These are phyloP conservation scores for Netelia melanura DNA, from an alignment of 2,888 invertebrate genomes.

Conservation along the genomic window DNA sequence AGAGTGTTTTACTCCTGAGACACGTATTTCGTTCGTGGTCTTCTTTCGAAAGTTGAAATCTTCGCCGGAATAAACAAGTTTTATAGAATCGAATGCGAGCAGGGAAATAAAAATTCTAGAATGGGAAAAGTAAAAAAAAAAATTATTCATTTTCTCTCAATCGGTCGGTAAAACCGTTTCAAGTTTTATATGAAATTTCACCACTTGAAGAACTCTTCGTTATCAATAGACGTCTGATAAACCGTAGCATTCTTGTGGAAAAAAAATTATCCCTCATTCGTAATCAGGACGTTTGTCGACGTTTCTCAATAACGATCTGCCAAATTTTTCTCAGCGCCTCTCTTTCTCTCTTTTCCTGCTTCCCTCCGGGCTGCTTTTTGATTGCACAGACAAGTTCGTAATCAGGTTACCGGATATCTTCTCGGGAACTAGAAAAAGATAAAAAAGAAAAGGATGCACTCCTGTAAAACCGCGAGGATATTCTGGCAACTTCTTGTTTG, in stretches of 20 bases:
- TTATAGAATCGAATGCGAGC: too few species aligned
- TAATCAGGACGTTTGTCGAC: slow-evolving; percentile 58
- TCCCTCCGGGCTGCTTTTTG: slow-evolving; percentile 29
- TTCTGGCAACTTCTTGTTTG: slow-evolving; percentile 36
- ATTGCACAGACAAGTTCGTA: slow-evolving; percentile 58
- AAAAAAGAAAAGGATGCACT: slow-evolving; percentile 3
- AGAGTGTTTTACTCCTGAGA: too few species aligned
- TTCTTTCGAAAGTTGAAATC: too few species aligned
- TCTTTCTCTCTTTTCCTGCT: neutral
- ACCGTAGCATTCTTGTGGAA: neutral
- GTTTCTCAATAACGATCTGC: slow-evolving; percentile 23
- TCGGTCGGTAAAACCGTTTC: neutral
- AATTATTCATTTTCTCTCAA: too few species aligned
- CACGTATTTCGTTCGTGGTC: too few species aligned
- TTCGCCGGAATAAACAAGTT: too few species aligned
- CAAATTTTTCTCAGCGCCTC: slow-evolving; percentile 29
- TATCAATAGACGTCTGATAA: neutral
- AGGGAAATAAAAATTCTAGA: too few species aligned
- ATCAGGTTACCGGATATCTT: slow-evolving; percentile 66
- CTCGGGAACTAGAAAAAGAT: neutral
- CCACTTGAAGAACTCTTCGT: neutral
- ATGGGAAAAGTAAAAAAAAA: too few species aligned
- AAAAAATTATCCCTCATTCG: slow-evolving; percentile 45
- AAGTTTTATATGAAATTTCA: neutral
- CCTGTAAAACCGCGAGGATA: slow-evolving; percentile 6